A percentile compares a stretch with the other conserved stretches of the same genome.
Conservation (phyloP, 2,113 vertebrate genomes). For the Cyanoliseus patagonus region DNA sequence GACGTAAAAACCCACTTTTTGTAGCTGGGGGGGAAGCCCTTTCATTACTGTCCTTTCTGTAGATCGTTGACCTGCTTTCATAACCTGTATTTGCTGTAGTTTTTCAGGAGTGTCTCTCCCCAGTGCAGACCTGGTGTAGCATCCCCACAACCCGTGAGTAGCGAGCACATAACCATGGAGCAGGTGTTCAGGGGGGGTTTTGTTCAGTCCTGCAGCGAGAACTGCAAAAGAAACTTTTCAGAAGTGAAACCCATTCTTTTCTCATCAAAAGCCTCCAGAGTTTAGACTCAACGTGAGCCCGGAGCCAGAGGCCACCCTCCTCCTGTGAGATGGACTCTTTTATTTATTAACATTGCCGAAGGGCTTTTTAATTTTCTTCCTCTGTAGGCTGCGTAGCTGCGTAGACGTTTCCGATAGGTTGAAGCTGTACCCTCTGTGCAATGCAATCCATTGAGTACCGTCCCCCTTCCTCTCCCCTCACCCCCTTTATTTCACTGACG, state of each 20-base stretch:
- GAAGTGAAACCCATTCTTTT: constrained; percentile 34
- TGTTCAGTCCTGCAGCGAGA: background rate
- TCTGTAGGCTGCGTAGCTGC: constrained; percentile 64
- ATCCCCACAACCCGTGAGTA: background rate
- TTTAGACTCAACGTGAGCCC: constrained; percentile 51
- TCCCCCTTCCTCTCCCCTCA: constrained; percentile 44
- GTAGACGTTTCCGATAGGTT: constrained; percentile 62
- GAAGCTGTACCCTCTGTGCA: constrained; percentile 67
- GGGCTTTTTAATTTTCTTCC: constrained; percentile 73
- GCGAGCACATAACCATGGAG: background rate
- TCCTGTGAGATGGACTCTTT: constrained; percentile 74
- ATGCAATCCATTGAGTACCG: constrained; percentile 53
- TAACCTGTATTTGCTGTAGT: background rate
- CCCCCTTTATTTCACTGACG: constrained; percentile 60
- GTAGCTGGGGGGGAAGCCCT: background rate
- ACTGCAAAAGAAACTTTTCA: background rate
- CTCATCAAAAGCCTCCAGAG: constrained; percentile 46
- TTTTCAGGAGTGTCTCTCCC: background rate
- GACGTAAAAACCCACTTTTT: background rate
- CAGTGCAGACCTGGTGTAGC: background rate
- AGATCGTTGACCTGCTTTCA: background rate
- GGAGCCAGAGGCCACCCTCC: constrained; percentile 79
- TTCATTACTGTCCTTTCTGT: background rate
- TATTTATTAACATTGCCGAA: constrained; percentile 73
- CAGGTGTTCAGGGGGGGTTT: background rate